Conservation (phyloP, 2,888 invertebrate genomes). For the Tyria jacobaeae region DNA sequence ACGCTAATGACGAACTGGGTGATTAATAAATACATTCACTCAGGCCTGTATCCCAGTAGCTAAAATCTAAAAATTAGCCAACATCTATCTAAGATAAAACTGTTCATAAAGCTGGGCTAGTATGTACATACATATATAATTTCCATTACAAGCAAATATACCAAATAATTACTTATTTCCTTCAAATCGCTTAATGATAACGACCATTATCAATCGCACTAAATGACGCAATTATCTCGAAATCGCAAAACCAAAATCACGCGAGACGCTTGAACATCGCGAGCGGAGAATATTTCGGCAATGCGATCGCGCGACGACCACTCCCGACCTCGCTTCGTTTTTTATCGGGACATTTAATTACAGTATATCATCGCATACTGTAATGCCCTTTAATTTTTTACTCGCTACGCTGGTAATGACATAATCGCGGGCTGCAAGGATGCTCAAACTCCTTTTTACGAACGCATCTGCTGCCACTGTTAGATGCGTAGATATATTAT, state of each 20-base stretch:
- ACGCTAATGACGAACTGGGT: too few relatives aligned
- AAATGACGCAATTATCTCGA: constrained; percentile 12
- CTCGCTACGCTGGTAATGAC: constrained; percentile 71
- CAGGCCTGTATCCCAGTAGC: too few relatives aligned
- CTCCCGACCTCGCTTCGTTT: constrained; percentile 43
- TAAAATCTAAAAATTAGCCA: too few relatives aligned
- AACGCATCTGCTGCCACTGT: constrained; percentile 54
- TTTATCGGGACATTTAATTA: constrained; percentile 73
- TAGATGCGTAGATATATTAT: constrained; percentile 9
- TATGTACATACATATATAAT: background rate
- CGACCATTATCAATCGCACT: constrained; percentile 8
- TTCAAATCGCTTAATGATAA: constrained; percentile 14
- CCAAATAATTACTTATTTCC: background rate
- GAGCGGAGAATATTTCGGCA: constrained; percentile 50
- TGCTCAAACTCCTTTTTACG: constrained; percentile 59
- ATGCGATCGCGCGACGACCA: constrained; percentile 41
- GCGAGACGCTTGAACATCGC: constrained; percentile 30
- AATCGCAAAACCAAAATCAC: constrained; percentile 32
- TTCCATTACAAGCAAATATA: background rate
- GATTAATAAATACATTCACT: too few relatives aligned
- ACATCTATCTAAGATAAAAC: too few relatives aligned
- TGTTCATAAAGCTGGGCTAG: too few relatives aligned
- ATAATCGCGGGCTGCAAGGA: constrained; percentile 75
- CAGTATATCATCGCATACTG: constrained; percentile 85
- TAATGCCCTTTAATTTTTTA: constrained; percentile 81